phyloP scores from a whole-genome alignment of 1,140 invertebrate species.

The Drosophila ironensis region DNA sequence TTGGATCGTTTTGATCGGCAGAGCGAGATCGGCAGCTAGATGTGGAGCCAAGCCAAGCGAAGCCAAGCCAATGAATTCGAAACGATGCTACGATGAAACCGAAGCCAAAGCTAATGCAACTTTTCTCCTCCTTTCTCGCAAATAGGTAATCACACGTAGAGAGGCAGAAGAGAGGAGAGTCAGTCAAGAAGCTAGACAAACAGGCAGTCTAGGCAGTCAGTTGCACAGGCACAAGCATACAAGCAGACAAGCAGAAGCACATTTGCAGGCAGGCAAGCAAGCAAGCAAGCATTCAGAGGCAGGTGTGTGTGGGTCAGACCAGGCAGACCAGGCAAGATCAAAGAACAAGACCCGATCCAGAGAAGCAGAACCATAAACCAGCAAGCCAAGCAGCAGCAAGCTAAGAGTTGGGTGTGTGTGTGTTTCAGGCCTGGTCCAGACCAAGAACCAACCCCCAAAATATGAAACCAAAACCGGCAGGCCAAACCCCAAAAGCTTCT shows the following conservation, averaged over 20 bases:
- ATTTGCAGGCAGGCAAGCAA: constrained; percentile 67
- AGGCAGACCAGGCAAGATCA: constrained; percentile 70
- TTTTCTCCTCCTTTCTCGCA: constrained; percentile 77
- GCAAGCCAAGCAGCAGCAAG: constrained; percentile 29
- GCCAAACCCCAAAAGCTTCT: constrained; percentile 4
- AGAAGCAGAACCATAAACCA: constrained; percentile 16
- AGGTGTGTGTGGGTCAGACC: constrained; percentile 47
- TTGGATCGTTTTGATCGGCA: constrained; percentile 28
- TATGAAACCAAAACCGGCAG: constrained; percentile 12
- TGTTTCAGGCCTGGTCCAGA: constrained; percentile 27
- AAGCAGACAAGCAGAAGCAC: constrained; percentile 48
- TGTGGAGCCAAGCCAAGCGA: constrained; percentile 27
- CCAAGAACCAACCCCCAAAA: too few species aligned
- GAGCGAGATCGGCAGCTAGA: too few species aligned
- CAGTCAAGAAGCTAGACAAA: constrained; percentile 77
- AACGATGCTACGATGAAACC: constrained; percentile 7
- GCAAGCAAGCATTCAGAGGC: constrained; percentile 68
- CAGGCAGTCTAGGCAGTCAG: constrained; percentile 74
- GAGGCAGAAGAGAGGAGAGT: constrained; percentile 50
- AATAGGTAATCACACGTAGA: constrained; percentile 71
- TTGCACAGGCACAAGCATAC: constrained; percentile 41
- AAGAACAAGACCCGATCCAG: constrained; percentile 20
- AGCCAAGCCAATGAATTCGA: constrained; percentile 27
- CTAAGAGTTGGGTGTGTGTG: constrained; percentile 10
- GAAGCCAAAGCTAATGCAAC: constrained; percentile 59